A percentile compares a stretch with the other conserved stretches of the same genome.
Evolutionary conservation across 2,113 vertebrate genomes (phyloP).

Genomic region (Pelobates fuscus): DNA sequence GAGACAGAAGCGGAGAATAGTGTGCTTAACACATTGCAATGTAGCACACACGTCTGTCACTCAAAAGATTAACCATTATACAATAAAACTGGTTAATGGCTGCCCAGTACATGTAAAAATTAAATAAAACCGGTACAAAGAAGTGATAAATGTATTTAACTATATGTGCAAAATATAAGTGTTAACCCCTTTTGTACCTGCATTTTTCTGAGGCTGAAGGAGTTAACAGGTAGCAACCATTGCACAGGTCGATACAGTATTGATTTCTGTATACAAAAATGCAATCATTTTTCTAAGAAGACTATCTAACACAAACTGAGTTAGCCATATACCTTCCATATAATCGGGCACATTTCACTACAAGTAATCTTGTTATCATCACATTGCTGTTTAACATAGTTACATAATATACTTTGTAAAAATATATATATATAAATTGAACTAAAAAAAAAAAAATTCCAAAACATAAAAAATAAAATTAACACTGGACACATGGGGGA

Average conservation of each 20-base stretch:
- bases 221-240: slow-evolving; percentile 48
- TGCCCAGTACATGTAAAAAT: slow-evolving; percentile 39
- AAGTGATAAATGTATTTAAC: slow-evolving; percentile 59
- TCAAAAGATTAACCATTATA: neutral
- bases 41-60: neutral
- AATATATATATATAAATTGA: neutral
- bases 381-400: neutral
- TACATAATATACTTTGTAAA: neutral
- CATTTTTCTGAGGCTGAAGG: neutral
- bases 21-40: slow-evolving; percentile 28
- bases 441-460: slow-evolving; percentile 10
- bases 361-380: neutral
- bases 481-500: slow-evolving; percentile 54
- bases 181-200: neutral
- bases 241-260: slow-evolving; percentile 54
- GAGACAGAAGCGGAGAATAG: neutral
- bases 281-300: slow-evolving; percentile 60
- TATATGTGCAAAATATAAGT: slow-evolving; percentile 68
- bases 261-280: slow-evolving; percentile 51
- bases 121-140: slow-evolving; percentile 56
- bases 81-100: neutral
- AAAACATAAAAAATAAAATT: slow-evolving; percentile 62
- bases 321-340: slow-evolving; percentile 60
- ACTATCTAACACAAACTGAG: slow-evolving; percentile 65
- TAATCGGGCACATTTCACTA: slow-evolving; percentile 56